Base-by-base conservation (phyloP, 2,797 vertebrate genomes). In the Darevskia nairensis region DNA sequence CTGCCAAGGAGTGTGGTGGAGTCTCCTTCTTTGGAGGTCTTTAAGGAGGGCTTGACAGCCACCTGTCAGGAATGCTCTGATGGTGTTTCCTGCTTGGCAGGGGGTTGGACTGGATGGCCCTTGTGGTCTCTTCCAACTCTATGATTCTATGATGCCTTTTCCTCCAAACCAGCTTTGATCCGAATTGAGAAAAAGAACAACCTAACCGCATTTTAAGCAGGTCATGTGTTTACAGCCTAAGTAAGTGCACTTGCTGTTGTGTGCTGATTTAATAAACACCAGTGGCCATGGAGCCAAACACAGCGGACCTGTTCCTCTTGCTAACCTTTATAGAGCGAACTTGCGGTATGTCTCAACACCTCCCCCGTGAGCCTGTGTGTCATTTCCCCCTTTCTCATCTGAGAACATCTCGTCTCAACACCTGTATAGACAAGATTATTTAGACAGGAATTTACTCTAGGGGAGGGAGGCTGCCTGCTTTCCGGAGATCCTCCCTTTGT, bases 361-460 rank as follows among this genome's bases (percentile, higher is more conserved):
- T 94, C 75, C 39, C 55, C 94, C 86, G 87, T 90, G 90, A 95
- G 90, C 89, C 81, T 7, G 0, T 89, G 91, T 92, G 93, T 92
- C 80, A 89, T 96, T 0, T 66, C 87, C 93, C 91, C 82, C 21
- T 6, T 29, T 87, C 29, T 82, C 10, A 44, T 86, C 69, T 59
- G 81, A 88, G 87, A 93, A 79, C 80, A 90, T 91, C 90, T 92
- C 90, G 87, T 90, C 68, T 69, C 92, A 90, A 87, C 94, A 96
- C 96, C 95, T 96, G 92, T 92, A 86, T 83, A 95, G 95, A 94
- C 95, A 95, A 91, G 94, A 90, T 87, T 92, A 92, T 86, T 92
- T 94, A 92, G 90, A 94, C 80, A 76, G 25, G 94, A 92, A 91
- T 68, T 79, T 86, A 46, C 92, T 93, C 86, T 72, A 89, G 87